A percentile compares a stretch with the other conserved stretches of the same genome.
Evolutionary conservation across 2,797 vertebrate genomes (phyloP).

Genomic region (Darevskia mixta): DNA sequence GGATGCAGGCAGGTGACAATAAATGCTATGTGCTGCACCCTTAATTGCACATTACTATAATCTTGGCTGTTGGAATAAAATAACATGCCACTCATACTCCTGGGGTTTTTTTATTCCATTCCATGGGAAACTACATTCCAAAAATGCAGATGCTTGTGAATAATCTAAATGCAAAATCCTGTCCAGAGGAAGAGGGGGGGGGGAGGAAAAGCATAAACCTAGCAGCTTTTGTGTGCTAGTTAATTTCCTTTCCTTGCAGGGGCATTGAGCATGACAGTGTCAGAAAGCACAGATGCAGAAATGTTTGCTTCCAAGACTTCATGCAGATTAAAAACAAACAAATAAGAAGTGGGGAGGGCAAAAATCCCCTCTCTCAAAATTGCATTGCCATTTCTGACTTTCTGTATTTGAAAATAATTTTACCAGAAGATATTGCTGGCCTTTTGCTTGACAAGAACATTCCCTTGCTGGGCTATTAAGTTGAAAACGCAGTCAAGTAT

Average conservation of each 20-base stretch:
- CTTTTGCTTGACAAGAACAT: conserved; percentile 68
- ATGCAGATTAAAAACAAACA: conserved; percentile 64
- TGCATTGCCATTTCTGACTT: conserved; percentile 60
- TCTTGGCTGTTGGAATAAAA: conserved; percentile 59
- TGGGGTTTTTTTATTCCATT: conserved; percentile 47
- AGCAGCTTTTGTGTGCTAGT: conserved; percentile 30
- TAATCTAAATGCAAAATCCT: conserved; percentile 57
- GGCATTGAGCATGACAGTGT: conserved; percentile 9
- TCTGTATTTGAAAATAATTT: conserved; percentile 62
- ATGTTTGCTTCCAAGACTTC: conserved; percentile 48
- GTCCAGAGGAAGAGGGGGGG: accelerated
- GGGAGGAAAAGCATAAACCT: conserved; percentile 2
- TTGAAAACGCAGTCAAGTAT: conserved; percentile 70
- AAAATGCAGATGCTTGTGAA: conserved; percentile 10
- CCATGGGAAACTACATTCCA: conserved; percentile 38
- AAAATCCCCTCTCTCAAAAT: conserved; percentile 39
- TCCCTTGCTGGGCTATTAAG: conserved; percentile 60
- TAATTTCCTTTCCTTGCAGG: conserved; percentile 49
- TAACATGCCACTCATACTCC: conserved; percentile 61
- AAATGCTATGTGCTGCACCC: conserved; percentile 71
- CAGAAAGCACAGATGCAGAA: conserved; percentile 51
- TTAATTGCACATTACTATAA: conserved; percentile 75
- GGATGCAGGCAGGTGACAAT: conserved; percentile 72
- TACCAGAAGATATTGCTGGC: conserved; percentile 70
- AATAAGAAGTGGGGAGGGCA: conserved; percentile 31